A percentile compares a stretch with the other conserved stretches of the same genome.
Conservation (phyloP, 1,140 invertebrate genomes). For the Physella acuta region DNA sequence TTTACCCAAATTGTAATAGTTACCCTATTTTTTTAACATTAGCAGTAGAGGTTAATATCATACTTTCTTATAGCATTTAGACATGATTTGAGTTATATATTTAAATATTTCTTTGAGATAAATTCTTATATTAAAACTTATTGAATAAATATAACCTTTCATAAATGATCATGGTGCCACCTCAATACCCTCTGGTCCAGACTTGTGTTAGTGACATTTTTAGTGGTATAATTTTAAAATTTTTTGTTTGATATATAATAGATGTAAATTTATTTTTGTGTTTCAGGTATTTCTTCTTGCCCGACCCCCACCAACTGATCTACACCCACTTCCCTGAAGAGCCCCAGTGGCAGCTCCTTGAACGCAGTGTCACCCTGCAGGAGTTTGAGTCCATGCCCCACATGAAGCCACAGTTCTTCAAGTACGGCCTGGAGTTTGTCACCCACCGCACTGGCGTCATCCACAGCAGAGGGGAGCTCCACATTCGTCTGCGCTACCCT, state of each 20-base stretch:
- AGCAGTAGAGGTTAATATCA: neutral
- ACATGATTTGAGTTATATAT: too few relatives aligned
- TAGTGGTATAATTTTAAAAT: too few relatives aligned
- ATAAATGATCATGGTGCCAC: too few relatives aligned
- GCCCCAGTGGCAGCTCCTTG: constrained; percentile 57
- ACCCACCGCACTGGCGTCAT: constrained; percentile 57
- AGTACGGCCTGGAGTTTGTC: constrained; percentile 59
- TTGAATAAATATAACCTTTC: too few relatives aligned
- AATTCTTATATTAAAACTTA: too few relatives aligned
- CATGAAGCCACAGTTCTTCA: constrained; percentile 61
- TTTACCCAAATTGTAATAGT: too few relatives aligned
- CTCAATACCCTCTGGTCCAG: too few relatives aligned
- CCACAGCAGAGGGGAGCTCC: constrained; percentile 50
- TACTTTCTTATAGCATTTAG: neutral
- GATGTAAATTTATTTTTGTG: constrained; percentile 3
- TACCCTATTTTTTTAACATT: neutral
- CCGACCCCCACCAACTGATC: constrained; percentile 58
- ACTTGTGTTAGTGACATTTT: too few relatives aligned
- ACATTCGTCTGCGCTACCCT: constrained; percentile 49
- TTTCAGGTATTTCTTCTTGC: constrained; percentile 56
- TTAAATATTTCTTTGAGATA: too few relatives aligned
- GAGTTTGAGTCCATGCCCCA: constrained; percentile 61
- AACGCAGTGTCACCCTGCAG: constrained; percentile 46
- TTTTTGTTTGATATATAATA: too few relatives aligned
- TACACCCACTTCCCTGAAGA: constrained; percentile 61